These are phyloP conservation scores for Triplophysa siluroides DNA, from an alignment of 2,113 vertebrate genomes.

Conservation along the genomic window DNA sequence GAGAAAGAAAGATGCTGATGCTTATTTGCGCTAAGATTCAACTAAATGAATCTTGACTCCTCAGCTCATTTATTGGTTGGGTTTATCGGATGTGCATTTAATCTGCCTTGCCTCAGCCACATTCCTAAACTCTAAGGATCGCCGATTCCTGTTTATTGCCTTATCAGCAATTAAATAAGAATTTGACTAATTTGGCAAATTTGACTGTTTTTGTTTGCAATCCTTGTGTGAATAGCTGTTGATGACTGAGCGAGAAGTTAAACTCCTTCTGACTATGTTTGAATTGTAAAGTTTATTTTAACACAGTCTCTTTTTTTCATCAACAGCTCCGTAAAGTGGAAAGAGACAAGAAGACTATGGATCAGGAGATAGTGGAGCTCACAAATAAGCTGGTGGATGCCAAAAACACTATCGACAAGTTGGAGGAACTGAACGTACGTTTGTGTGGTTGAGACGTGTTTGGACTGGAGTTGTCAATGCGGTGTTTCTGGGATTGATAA, in stretches of 20 bases:
- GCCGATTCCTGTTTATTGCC: not conserved
- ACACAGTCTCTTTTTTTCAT: constrained; percentile 15
- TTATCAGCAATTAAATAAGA: constrained; percentile 15
- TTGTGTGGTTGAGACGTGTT: constrained; percentile 13
- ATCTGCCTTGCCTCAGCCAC: not conserved
- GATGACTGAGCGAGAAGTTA: not conserved
- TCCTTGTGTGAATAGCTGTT: constrained; percentile 32
- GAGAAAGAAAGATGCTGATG: constrained; percentile 9
- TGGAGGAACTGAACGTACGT: constrained; percentile 95
- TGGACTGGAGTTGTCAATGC: constrained; percentile 19
- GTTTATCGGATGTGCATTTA: not conserved
- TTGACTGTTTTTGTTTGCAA: constrained; percentile 1
- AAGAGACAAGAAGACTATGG: constrained; percentile 93
- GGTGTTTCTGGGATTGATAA: constrained; percentile 38
- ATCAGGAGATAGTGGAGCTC: constrained; percentile 97
- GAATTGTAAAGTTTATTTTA: not conserved
- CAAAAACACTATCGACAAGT: constrained; percentile 90
- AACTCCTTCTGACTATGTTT: not conserved
- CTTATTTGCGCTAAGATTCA: not conserved
- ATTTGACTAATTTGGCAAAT: not conserved
- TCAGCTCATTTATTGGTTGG: not conserved
- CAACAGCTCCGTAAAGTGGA: constrained; percentile 94
- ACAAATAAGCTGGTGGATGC: constrained; percentile 96
- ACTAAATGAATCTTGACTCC: not conserved
- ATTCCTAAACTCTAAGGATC: not conserved